These are phyloP conservation scores for Poicephalus gulielmi DNA, from an alignment of 2,113 vertebrate genomes.

Conservation along the genomic window DNA sequence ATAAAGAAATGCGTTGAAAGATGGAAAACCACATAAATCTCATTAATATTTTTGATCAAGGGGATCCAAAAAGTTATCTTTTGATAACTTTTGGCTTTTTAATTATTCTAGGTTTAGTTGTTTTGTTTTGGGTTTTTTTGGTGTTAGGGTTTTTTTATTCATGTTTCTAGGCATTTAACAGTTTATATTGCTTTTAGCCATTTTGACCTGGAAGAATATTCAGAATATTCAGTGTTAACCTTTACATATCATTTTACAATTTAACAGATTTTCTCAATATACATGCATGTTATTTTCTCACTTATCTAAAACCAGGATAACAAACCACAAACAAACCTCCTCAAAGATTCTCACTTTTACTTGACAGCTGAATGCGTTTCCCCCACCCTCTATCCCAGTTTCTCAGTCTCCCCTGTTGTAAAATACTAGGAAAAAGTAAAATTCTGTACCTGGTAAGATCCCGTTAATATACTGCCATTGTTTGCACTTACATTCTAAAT, in stretches of 20 bases:
- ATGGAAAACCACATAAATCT: neutral
- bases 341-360: neutral
- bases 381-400: neutral
- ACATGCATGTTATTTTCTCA: neutral
- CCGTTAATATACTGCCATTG: neutral
- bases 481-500: neutral
- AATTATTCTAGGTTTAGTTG: neutral
- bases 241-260: neutral
- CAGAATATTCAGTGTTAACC: neutral
- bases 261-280: neutral
- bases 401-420: neutral
- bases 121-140: neutral
- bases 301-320: neutral
- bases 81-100: neutral
- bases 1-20: neutral
- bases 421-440: neutral
- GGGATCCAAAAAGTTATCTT: neutral
- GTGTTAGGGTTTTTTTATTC: neutral
- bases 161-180: neutral
- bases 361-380: neutral
- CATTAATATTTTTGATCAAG: neutral
- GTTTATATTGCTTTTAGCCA: neutral
- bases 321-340: fast-evolving
- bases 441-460: neutral
- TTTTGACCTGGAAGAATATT: neutral